Conservation (phyloP, 2,888 invertebrate genomes). For the Polyommatus icarus region DNA sequence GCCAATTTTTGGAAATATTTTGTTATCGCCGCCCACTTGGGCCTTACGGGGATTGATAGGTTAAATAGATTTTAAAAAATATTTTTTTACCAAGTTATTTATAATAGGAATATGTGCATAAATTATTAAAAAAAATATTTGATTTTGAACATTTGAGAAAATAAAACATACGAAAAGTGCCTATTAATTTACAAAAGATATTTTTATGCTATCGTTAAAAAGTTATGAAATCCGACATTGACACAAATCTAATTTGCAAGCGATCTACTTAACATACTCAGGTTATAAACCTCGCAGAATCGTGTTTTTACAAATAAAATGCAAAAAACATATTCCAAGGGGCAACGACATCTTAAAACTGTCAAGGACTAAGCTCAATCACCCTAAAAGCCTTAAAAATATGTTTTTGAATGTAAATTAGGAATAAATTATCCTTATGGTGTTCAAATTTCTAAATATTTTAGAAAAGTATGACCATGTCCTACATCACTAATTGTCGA, state of each 20-base stretch:
- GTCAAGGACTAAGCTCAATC: background rate
- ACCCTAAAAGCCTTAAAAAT: background rate
- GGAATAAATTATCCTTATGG: background rate
- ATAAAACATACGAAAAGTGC: no score
- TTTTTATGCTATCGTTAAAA: background rate
- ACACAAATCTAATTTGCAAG: background rate
- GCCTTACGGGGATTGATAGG: no score
- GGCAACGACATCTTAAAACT: background rate
- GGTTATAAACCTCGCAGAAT: background rate
- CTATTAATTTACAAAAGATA: background rate
- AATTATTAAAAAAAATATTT: no score
- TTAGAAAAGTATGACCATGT: no score
- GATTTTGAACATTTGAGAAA: no score
- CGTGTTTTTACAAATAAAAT: background rate
- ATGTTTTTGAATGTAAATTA: background rate
- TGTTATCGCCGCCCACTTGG: no score
- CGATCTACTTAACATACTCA: background rate
- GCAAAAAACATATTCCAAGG: background rate
- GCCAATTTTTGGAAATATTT: no score
- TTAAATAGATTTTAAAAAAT: no score
- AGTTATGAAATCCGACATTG: slow-evolving; percentile 6
- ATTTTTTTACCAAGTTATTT: no score
- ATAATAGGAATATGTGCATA: no score
- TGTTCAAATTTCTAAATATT: no score
- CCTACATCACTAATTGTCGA: no score